Evolutionary conservation across 2,113 vertebrate species (phyloP).

Genomic region (Notiomystis cincta): DNA sequence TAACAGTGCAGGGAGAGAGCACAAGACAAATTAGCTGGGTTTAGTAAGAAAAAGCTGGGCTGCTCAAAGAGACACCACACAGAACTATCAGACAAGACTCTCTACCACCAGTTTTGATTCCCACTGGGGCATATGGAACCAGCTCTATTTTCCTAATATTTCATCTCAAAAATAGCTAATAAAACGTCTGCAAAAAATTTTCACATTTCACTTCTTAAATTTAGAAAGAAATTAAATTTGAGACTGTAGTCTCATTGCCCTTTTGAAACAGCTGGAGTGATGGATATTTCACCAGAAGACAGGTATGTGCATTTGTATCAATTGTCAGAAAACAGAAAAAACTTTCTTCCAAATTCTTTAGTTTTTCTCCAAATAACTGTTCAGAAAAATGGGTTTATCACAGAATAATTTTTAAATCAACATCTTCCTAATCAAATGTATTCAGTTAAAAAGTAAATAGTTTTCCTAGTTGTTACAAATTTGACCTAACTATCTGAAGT

Average conservation of each 20-base stretch:
- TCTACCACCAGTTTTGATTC: background rate
- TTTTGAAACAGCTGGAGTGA: background rate
- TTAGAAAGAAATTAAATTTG: background rate
- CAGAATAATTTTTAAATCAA: background rate
- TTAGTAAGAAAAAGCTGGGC: background rate
- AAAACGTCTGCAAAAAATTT: background rate
- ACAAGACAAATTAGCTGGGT: conserved; percentile 2
- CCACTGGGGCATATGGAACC: background rate
- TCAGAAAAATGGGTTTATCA: background rate
- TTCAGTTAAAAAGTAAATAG: background rate
- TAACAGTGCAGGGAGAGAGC: conserved; percentile 10
- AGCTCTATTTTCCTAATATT: background rate
- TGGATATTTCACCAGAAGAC: background rate
- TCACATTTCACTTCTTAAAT: background rate
- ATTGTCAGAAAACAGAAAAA: background rate
- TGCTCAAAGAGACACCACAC: background rate
- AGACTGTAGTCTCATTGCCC: background rate
- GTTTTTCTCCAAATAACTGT: background rate
- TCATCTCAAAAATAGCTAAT: background rate
- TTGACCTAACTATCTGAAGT: background rate
- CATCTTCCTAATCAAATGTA: background rate
- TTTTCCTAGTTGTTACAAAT: background rate
- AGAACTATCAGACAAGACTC: background rate
- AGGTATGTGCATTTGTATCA: background rate
- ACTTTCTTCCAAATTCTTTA: background rate